Conservation (phyloP, 2,113 vertebrate genomes). For the Circaetus cinerascens region DNA sequence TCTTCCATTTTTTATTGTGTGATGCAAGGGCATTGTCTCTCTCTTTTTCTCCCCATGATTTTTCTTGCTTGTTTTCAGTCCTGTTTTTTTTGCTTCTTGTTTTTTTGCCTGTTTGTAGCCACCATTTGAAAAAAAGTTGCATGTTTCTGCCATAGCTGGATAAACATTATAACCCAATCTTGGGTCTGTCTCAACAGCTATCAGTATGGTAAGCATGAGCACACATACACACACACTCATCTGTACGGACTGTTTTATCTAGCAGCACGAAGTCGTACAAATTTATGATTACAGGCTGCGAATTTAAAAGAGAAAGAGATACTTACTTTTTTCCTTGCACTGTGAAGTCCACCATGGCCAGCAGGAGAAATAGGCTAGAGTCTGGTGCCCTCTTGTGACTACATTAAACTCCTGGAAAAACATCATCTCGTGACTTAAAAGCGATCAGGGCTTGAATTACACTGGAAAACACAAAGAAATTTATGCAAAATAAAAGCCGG, state of each 20-base stretch:
- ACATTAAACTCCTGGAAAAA: neutral
- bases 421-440: neutral
- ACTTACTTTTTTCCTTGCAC: neutral
- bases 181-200: neutral
- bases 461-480: neutral
- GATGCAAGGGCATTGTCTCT: neutral
- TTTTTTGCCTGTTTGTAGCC: neutral
- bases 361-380: neutral
- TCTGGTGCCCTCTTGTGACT: slow-evolving; percentile 61
- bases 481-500: neutral
- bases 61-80: neutral
- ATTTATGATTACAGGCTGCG: neutral
- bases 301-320: neutral
- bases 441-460: neutral
- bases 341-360: neutral
- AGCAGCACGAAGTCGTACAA: neutral
- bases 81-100: neutral
- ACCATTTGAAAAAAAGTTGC: neutral
- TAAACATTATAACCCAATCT: neutral
- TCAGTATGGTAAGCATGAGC: neutral
- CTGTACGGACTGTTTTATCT: neutral
- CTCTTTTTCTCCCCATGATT: neutral
- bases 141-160: neutral
- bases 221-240: neutral
- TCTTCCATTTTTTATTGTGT: neutral